phyloP scores from a whole-genome alignment of 1,140 invertebrate genomes.

The Coenobita brevimanus region DNA sequence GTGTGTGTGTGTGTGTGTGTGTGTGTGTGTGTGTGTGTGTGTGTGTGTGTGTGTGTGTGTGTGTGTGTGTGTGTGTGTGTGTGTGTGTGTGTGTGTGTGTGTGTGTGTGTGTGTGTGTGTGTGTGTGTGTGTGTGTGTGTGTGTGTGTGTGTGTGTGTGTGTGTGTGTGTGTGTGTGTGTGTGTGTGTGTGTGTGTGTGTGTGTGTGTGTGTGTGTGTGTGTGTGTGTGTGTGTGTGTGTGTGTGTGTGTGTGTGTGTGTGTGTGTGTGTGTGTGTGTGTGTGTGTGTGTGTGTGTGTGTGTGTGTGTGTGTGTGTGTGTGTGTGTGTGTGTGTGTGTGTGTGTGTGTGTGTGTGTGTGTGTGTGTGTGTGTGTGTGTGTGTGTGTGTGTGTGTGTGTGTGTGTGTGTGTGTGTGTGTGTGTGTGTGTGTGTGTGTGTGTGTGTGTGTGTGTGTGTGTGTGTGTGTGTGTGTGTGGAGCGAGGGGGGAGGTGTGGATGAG shows the following conservation, averaged over 20 bases:
- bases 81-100: background rate
- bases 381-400: background rate
- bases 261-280: constrained; percentile 4
- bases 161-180: constrained; percentile 25
- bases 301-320: background rate
- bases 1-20: background rate
- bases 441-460: no score
- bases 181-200: constrained; percentile 22
- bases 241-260: constrained; percentile 12
- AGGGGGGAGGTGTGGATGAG: background rate
- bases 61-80: background rate
- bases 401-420: background rate
- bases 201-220: constrained; percentile 22
- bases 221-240: constrained; percentile 22
- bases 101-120: background rate
- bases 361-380: background rate
- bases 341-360: constrained; percentile 17
- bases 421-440: no score
- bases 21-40: background rate
- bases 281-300: constrained; percentile 4
- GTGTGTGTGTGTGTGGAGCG: background rate
- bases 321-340: constrained; percentile 14
- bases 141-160: constrained; percentile 27
- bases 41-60: background rate
- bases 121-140: background rate